phyloP scores from a whole-genome alignment of 1,140 invertebrate genomes.

The Drosophila parabipectinata region DNA sequence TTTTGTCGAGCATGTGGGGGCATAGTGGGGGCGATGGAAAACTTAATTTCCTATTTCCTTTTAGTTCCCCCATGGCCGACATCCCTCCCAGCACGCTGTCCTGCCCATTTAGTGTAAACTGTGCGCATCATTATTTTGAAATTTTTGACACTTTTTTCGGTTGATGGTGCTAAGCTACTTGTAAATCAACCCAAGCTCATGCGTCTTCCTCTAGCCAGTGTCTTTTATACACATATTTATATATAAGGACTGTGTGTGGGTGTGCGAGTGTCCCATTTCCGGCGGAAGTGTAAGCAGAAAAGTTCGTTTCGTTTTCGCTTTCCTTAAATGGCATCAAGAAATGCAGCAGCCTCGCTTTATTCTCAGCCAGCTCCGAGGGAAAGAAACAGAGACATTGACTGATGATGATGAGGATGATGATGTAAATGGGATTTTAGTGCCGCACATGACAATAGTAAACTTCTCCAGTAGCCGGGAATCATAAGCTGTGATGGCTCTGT shows the following conservation, averaged over 20 bases:
- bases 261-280: conserved; percentile 65
- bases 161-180: conserved; percentile 73
- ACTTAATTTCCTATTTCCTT: conserved; percentile 76
- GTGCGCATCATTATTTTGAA: conserved; percentile 79
- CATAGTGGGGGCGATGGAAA: conserved; percentile 23
- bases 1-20: conserved; percentile 1
- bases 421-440: conserved; percentile 82
- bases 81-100: conserved; percentile 4
- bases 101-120: conserved; percentile 70
- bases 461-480: conserved; percentile 69
- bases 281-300: conserved; percentile 79
- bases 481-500: conserved; percentile 73
- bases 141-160: conserved; percentile 79
- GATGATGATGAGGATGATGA: conserved; percentile 81
- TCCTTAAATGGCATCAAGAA: conserved; percentile 79
- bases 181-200: conserved; percentile 73
- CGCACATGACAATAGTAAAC: conserved; percentile 78
- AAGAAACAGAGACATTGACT: conserved; percentile 65
- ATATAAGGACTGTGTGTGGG: background rate
- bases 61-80: conserved; percentile 32
- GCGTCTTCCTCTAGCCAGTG: conserved; percentile 46
- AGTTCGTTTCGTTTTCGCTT: conserved; percentile 61
- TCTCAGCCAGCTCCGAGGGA: conserved; percentile 36
- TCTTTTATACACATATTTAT: conserved; percentile 17
- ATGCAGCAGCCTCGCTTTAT: conserved; percentile 77